A percentile compares a stretch with the other conserved stretches of the same genome.
phyloP scores from a whole-genome alignment of 2,797 vertebrate species.

The Clarias laeviceps region DNA sequence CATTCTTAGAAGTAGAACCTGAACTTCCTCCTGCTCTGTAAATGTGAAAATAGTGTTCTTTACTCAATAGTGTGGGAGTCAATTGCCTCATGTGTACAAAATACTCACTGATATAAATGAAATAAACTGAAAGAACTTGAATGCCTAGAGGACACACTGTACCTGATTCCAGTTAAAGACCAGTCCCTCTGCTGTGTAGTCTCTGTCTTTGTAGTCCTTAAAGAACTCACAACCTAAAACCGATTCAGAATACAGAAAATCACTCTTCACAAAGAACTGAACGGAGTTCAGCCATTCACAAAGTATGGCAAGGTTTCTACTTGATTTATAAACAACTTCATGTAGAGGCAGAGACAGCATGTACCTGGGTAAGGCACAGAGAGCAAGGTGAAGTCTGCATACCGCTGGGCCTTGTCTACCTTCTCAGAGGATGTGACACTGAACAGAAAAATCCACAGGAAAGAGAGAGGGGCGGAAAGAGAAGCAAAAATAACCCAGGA shows the following conservation, averaged over 20 bases:
- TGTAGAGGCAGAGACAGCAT: not conserved
- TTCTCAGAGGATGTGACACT: constrained; percentile 98
- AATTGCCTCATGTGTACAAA: constrained; percentile 9
- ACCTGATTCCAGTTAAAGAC: constrained; percentile 99
- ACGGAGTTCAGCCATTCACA: not conserved
- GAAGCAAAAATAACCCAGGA: not conserved
- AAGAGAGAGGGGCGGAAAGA: not conserved
- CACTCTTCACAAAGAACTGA: not conserved
- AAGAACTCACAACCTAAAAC: constrained; percentile 97
- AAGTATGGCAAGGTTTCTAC: not conserved
- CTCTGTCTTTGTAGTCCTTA: constrained; percentile 96
- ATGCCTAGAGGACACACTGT: constrained; percentile 32
- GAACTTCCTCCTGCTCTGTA: not conserved
- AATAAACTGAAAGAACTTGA: not conserved
- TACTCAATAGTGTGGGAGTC: not conserved
- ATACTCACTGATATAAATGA: not conserved
- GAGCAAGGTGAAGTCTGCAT: constrained; percentile 95
- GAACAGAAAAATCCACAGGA: constrained; percentile 49
- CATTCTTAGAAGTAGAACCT: not conserved
- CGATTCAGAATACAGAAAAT: constrained; percentile 22
- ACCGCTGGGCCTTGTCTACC: constrained; percentile 97
- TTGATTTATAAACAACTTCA: not conserved
- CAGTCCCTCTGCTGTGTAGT: constrained; percentile 95
- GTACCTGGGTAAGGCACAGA: constrained; percentile 98
- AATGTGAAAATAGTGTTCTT: not conserved